Conservation (phyloP, 1,140 invertebrate genomes). For the Holotrichia oblita region DNA sequence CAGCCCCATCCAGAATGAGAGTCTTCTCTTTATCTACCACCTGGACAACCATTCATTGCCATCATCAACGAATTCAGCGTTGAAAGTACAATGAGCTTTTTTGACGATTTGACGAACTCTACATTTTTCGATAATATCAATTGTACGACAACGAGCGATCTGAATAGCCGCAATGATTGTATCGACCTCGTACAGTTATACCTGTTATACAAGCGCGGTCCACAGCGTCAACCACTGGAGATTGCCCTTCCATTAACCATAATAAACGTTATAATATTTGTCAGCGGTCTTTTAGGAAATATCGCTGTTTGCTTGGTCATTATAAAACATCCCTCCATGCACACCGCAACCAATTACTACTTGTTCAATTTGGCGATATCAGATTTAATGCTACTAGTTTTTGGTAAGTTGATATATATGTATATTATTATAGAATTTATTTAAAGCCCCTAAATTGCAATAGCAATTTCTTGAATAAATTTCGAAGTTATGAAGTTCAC, state of each 20-base stretch:
- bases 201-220: constrained; percentile 1
- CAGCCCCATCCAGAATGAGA: too few species aligned
- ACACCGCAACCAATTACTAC: constrained; percentile 91
- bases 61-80: background rate
- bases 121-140: background rate
- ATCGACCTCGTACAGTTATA: background rate
- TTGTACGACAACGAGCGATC: constrained; percentile 21
- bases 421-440: too few species aligned
- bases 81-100: background rate
- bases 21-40: too few species aligned
- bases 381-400: constrained; percentile 76
- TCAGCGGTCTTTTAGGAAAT: constrained; percentile 89
- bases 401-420: too few species aligned
- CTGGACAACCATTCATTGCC: background rate
- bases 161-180: background rate
- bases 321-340: constrained; percentile 81
- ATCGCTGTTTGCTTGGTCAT: constrained; percentile 90
- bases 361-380: constrained; percentile 87
- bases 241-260: constrained; percentile 70
- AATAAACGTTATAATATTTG: constrained; percentile 81
- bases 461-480: too few species aligned
- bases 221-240: constrained; percentile 39
- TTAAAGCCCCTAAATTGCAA: too few species aligned
- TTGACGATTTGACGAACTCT: background rate
- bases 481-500: too few species aligned